These are phyloP conservation scores for Urocyon cinereoargenteus DNA, from an alignment of 2,797 vertebrate genomes.

Conservation along the genomic window DNA sequence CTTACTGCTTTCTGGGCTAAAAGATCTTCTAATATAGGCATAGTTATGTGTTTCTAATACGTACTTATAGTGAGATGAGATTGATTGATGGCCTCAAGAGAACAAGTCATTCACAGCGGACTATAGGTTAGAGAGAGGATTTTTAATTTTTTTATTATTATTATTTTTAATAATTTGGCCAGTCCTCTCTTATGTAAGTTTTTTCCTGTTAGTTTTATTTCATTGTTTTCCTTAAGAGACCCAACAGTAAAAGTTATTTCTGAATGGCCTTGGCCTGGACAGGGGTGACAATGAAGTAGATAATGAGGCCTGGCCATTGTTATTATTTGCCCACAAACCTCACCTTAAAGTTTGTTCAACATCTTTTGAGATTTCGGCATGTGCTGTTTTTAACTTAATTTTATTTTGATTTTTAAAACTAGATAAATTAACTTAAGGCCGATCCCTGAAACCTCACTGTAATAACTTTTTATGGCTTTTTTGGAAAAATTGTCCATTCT, in stretches of 20 bases:
- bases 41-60: slow-evolving; percentile 62
- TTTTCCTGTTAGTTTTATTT: slow-evolving; percentile 77
- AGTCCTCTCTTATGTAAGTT: slow-evolving; percentile 82
- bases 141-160: slow-evolving; percentile 61
- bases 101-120: slow-evolving; percentile 77
- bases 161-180: slow-evolving; percentile 56
- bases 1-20: slow-evolving; percentile 34
- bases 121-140: slow-evolving; percentile 64
- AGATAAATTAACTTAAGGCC: not conserved
- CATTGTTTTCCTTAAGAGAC: slow-evolving; percentile 73
- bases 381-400: slow-evolving; percentile 17
- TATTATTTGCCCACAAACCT: not conserved
- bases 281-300: slow-evolving; percentile 48
- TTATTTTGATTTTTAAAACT: slow-evolving; percentile 56
- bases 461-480: not conserved
- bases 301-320: slow-evolving; percentile 11
- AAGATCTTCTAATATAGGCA: slow-evolving; percentile 33
- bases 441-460: not conserved
- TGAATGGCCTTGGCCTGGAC: slow-evolving; percentile 71
- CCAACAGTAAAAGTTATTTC: slow-evolving; percentile 73
- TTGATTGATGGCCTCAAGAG: slow-evolving; percentile 68
- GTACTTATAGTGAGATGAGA: slow-evolving; percentile 69
- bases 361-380: not conserved
- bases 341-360: slow-evolving; percentile 45
- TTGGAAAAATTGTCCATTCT: not conserved